phyloP scores from a whole-genome alignment of 2,888 invertebrate genomes.

The Anoplius nigerrimus region DNA sequence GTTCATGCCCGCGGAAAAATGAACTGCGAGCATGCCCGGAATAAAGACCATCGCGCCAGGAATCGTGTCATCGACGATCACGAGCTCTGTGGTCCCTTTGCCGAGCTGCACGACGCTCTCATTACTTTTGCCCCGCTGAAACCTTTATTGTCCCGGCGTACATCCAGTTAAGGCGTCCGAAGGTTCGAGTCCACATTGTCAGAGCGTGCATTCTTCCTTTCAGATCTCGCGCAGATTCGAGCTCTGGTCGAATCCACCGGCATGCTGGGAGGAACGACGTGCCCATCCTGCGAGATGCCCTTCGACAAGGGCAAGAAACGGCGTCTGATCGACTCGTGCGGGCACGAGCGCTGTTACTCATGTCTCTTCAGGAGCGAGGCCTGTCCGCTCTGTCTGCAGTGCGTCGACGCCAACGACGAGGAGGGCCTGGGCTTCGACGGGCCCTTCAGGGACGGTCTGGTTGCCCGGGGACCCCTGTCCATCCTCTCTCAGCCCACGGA shows the following conservation, averaged over 20 bases:
- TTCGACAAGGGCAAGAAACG: slow-evolving; percentile 98
- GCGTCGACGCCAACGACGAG: slow-evolving; percentile 74
- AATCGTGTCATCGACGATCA: not conserved
- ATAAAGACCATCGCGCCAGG: not conserved
- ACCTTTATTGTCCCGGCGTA: no score
- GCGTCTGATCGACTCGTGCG: slow-evolving; percentile 95
- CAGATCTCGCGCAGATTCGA: slow-evolving; percentile 90
- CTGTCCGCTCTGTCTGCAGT: slow-evolving; percentile 86
- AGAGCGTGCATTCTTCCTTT: no score
- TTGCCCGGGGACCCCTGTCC: slow-evolving; percentile 57
- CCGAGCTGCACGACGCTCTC: no score
- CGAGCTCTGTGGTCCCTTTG: no score
- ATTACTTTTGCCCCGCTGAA: no score
- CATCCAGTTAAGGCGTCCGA: no score
- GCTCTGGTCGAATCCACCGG: slow-evolving; percentile 86
- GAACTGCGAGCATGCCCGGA: not conserved
- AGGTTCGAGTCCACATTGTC: no score
- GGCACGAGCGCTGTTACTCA: slow-evolving; percentile 96
- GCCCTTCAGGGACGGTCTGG: slow-evolving; percentile 55
- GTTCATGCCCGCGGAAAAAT: not conserved
- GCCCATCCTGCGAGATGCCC: slow-evolving; percentile 93
- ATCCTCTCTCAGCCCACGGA: slow-evolving; percentile 60
- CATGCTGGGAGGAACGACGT: slow-evolving; percentile 79
- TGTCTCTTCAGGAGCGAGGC: slow-evolving; percentile 95
- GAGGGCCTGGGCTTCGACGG: slow-evolving; percentile 68